phyloP scores from a whole-genome alignment of 2,113 vertebrate species.

The Procavia capensis region DNA sequence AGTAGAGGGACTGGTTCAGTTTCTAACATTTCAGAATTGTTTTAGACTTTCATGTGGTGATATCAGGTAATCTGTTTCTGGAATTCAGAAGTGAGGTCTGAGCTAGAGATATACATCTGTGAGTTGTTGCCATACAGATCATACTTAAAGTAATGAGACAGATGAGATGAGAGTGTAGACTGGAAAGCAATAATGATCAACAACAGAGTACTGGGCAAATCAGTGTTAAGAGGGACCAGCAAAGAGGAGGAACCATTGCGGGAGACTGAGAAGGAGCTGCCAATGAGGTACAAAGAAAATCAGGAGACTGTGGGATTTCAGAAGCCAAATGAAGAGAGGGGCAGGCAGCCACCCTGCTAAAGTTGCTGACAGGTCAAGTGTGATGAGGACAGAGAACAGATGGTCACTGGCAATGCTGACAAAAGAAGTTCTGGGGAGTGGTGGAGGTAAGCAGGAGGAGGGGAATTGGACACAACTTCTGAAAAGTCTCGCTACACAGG shows the following conservation, averaged over 20 bases:
- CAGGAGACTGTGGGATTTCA: too few relatives aligned
- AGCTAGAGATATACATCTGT: not conserved
- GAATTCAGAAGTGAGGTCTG: not conserved
- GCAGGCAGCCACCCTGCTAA: too few relatives aligned
- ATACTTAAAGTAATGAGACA: not conserved
- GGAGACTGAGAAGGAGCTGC: not conserved
- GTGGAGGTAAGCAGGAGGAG: not conserved
- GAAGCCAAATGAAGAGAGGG: too few relatives aligned
- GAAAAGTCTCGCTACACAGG: too few relatives aligned
- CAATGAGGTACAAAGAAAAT: not conserved
- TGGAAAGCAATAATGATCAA: not conserved
- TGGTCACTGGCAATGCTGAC: not conserved
- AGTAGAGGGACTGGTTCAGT: too few relatives aligned
- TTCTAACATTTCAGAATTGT: not conserved
- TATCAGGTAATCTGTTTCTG: not conserved
- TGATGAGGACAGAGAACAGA: not conserved
- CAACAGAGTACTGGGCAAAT: not conserved
- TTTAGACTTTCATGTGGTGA: not conserved
- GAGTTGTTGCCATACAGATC: not conserved
- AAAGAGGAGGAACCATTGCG: not conserved
- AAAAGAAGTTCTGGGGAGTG: not conserved
- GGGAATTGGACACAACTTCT: not conserved
- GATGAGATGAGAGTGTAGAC: not conserved
- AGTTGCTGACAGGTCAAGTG: not conserved
- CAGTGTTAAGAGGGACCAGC: rapidly evolving